Evolutionary conservation across 2,113 vertebrate genomes (phyloP).

Genomic region (Carassius gibelio): DNA sequence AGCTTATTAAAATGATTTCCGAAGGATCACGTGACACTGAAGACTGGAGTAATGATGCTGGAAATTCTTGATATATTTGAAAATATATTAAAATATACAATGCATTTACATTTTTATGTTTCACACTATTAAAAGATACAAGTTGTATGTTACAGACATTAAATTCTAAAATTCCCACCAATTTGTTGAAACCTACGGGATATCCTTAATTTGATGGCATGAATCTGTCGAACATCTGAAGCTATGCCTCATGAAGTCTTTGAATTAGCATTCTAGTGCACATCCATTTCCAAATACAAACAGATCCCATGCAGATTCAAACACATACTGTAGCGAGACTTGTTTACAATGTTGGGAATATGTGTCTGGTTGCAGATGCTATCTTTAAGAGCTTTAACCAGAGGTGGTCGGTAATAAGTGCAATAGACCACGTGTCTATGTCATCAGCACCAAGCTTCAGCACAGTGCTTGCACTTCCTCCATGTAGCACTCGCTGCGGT

Average conservation of each 20-base stretch:
- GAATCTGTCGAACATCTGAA: not conserved
- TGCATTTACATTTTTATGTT: not conserved
- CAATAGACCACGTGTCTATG: slow-evolving; percentile 32
- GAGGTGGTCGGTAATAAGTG: slow-evolving; percentile 46
- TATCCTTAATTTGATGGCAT: not conserved
- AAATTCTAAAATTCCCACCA: not conserved
- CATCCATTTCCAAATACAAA: slow-evolving; percentile 10
- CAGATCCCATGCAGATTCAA: not conserved
- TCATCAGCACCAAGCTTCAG: slow-evolving; percentile 30
- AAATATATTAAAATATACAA: too few relatives aligned
- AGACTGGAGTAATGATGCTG: not conserved
- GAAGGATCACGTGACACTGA: not conserved
- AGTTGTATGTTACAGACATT: not conserved
- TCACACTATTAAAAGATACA: not conserved
- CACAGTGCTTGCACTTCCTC: slow-evolving; percentile 5
- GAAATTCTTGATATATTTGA: not conserved
- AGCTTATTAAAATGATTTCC: not conserved
- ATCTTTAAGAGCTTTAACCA: slow-evolving; percentile 15
- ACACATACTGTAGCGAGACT: not conserved
- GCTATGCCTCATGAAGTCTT: not conserved
- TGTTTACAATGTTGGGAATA: slow-evolving; percentile 23
- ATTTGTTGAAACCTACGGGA: not conserved
- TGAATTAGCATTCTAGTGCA: not conserved
- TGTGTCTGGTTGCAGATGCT: slow-evolving; percentile 6
- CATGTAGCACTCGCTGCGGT: not conserved